Evolutionary conservation across 2,797 vertebrate genomes (phyloP), one percentile per base, ranked within the genome.

Genomic region (Taeniopygia guttata): DNA sequence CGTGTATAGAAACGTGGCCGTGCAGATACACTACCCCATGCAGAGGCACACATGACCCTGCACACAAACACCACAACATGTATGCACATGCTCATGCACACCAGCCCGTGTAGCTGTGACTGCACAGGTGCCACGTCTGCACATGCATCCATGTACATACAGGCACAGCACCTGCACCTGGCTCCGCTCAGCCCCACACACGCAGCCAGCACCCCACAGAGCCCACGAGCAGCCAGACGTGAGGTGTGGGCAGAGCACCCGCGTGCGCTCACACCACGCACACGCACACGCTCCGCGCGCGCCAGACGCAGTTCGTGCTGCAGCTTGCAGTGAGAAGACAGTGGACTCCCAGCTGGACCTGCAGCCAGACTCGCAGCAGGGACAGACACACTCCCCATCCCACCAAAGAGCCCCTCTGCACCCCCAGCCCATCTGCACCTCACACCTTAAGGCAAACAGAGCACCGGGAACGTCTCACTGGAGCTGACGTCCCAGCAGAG

Each of bases 401-500:
- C 89, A 67, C 45, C 72, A 13, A 2, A 77, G 62, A 89, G 73
- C 63, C 86, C 60, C 89, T 72, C 40, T 60, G 36, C 26, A 32
- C 63, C 90, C 88, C 80, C 76, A 77, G 82, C 67, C 89, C 77
- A 17, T 52, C n/a, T 52, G 90, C 94, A 93, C 59, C 93, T 91
- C 96, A 93, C 94, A 74, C 82, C 93, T 85, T 12, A 56, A 84
- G 87, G 90, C 80, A 87, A 64, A 76, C 26, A 86, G 87, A 59
- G 89, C 85, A 68, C 4, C 45, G 56, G 75, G 69, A 85, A 78
- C 10, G 79, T 83, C 83, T 63, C 87, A 54, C 9, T 72, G 94
- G 91, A 87, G 93, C 93, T 78, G 84, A 70, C 3, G 59, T 62
- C 96, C 94, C 89, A 58, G 92, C 55, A 30, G 81, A 84, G 73